Evolutionary conservation across 2,113 vertebrate genomes (phyloP), one percentile per base, ranked within the genome.

Genomic region (Thermophis baileyi): DNA sequence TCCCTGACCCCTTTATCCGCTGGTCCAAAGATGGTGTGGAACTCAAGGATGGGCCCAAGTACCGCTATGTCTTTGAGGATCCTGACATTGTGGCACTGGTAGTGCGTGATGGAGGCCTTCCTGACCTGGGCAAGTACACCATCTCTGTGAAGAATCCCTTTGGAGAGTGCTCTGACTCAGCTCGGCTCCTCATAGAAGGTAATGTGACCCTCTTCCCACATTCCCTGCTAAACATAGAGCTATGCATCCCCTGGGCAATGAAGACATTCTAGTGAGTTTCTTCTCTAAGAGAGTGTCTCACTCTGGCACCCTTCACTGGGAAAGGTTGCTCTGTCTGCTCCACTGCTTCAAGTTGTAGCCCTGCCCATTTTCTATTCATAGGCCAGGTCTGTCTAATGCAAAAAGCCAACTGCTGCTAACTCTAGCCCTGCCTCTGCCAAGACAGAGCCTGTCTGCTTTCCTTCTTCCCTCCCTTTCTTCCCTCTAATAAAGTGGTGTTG

Each of bases 111-210:
- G 96, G 96, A 6, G 95, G 95, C 16, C 93, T 97, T 74, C 92
- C 94, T 0, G 97, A 97, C 92, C 94, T 98, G 88, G 97, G 97
- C 88, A 97, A 96, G 93, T 97, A 98, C 89, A 97, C 96, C 5
- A 96, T 98, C 88, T 96, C 93, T 18, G 95, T 97, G 47, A 97
- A 97, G 93, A 98, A 97, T 85, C 94, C 96, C 4, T 98, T 98
- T 1, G 96, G 97, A 93, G 95, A 97, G 90, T 96, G 97, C 18
- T 96, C 69, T 0, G 96, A 97, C 74, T 97, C 95, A 0, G 96
- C 96, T 2, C 95, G 94, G 87, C 97, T 98, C 94, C 94, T 97
- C 0, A 96, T 97, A 69, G 97, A 98, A 95, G 97, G 96, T 97
- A 94, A 87, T 92, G 89, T 51, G 20, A 50, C 49, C 27, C 40